Conservation (phyloP, 2,797 vertebrate species). For the Tokudaia tokunoshimensis region DNA sequence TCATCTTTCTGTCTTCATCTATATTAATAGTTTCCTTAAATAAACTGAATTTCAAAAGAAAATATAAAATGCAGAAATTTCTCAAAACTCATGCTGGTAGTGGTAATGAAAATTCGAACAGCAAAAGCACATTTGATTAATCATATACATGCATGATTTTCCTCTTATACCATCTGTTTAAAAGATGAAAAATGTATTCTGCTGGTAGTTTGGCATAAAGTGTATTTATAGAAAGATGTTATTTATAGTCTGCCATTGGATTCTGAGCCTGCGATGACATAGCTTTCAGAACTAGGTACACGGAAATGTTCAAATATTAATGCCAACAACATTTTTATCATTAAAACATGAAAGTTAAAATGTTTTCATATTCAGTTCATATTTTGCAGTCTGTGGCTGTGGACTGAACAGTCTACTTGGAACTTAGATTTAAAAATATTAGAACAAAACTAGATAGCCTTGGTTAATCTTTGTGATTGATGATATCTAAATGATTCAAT, state of each 20-base stretch:
- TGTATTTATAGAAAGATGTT: constrained; percentile 84
- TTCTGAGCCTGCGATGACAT: constrained; percentile 78
- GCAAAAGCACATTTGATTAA: constrained; percentile 84
- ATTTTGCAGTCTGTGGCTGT: constrained; percentile 78
- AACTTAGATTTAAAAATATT: constrained; percentile 71
- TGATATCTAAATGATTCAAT: constrained; percentile 58
- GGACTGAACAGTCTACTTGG: constrained; percentile 78
- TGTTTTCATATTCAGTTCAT: constrained; percentile 80
- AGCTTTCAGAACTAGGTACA: constrained; percentile 80
- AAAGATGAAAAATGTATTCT: constrained; percentile 85
- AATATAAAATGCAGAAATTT: constrained; percentile 77
- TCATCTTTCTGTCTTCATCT: constrained; percentile 63
- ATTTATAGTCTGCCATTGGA: constrained; percentile 82
- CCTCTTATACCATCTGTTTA: constrained; percentile 83
- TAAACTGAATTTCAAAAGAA: constrained; percentile 79
- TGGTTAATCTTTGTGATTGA: constrained; percentile 66
- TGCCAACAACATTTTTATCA: constrained; percentile 83
- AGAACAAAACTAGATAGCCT: constrained; percentile 63
- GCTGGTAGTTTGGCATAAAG: constrained; percentile 81
- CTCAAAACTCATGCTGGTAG: constrained; percentile 77
- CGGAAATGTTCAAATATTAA: constrained; percentile 83
- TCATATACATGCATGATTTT: constrained; percentile 83
- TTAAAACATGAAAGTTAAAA: constrained; percentile 85
- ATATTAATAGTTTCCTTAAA: constrained; percentile 71
- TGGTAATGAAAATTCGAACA: constrained; percentile 82